Conservation (phyloP, 2,797 vertebrate genomes). For the Oophaga sylvatica region DNA sequence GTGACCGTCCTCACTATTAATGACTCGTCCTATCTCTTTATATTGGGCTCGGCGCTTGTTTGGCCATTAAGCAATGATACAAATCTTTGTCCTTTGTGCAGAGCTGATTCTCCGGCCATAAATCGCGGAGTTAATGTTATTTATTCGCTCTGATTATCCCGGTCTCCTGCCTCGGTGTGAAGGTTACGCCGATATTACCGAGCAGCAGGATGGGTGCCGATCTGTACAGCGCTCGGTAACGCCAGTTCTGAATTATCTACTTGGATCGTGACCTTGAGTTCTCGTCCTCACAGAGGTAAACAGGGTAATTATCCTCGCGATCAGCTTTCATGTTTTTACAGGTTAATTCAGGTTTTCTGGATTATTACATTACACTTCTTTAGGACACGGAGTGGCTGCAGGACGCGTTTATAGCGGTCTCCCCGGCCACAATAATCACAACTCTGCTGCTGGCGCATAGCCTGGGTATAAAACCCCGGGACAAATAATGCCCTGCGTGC, state of each 20-base stretch:
- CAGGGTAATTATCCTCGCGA: not conserved
- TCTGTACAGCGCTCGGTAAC: not conserved
- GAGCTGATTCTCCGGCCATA: not conserved
- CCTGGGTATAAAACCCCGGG: too few species aligned
- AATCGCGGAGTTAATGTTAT: not conserved
- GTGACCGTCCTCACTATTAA: not conserved
- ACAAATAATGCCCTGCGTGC: too few species aligned
- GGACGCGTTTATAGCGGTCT: not conserved
- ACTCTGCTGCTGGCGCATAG: too few species aligned
- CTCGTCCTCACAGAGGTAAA: not conserved
- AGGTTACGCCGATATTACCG: not conserved
- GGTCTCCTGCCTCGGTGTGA: not conserved
- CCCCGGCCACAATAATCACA: not conserved
- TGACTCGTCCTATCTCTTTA: not conserved
- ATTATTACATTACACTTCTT: not conserved
- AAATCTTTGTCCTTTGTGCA: not conserved
- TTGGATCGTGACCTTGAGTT: not conserved
- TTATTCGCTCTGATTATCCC: not conserved
- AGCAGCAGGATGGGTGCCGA: not conserved
- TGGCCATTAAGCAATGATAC: not conserved
- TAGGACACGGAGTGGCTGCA: not conserved
- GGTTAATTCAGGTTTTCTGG: not conserved
- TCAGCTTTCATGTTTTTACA: not conserved
- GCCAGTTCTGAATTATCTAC: not conserved
- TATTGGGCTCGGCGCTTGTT: not conserved